Conservation (phyloP, 2,888 invertebrate species). For the Smittia aterrima region DNA sequence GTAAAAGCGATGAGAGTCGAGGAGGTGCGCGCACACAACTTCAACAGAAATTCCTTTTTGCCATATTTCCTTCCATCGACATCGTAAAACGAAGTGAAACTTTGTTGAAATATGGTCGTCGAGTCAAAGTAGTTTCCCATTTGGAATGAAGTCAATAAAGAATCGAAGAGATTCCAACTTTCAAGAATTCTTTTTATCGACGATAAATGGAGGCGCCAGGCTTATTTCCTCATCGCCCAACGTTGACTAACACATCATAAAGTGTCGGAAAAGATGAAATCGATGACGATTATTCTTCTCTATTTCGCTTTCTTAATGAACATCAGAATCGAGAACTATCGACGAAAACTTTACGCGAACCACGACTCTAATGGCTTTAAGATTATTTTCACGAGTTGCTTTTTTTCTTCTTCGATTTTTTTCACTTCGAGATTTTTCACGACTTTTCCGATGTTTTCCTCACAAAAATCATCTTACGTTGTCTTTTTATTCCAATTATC, state of each 20-base stretch:
- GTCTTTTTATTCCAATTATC: not conserved
- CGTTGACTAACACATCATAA: not conserved
- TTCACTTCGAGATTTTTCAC: not conserved
- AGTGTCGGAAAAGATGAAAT: not conserved
- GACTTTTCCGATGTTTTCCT: not conserved
- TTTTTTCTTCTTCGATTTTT: slow-evolving; percentile 1
- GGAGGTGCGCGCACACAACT: not conserved
- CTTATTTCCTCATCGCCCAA: slow-evolving; percentile 9
- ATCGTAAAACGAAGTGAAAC: not conserved
- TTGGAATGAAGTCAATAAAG: not conserved
- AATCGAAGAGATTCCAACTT: slow-evolving; percentile 14
- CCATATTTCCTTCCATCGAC: not conserved
- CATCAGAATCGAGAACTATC: not conserved
- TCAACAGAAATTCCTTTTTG: not conserved
- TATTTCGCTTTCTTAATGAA: not conserved
- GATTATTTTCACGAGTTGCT: not conserved
- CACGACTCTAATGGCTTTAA: not conserved
- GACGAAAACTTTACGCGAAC: not conserved
- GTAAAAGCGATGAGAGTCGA: not conserved
- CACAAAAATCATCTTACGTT: not conserved
- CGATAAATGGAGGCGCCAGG: slow-evolving; percentile 40
- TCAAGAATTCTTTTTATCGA: slow-evolving; percentile 1
- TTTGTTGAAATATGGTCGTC: not conserved
- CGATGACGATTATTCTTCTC: slow-evolving; percentile 2
- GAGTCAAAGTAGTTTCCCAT: not conserved